phyloP scores from a whole-genome alignment of 2,113 vertebrate species.

The Paraplagusia blochii region DNA sequence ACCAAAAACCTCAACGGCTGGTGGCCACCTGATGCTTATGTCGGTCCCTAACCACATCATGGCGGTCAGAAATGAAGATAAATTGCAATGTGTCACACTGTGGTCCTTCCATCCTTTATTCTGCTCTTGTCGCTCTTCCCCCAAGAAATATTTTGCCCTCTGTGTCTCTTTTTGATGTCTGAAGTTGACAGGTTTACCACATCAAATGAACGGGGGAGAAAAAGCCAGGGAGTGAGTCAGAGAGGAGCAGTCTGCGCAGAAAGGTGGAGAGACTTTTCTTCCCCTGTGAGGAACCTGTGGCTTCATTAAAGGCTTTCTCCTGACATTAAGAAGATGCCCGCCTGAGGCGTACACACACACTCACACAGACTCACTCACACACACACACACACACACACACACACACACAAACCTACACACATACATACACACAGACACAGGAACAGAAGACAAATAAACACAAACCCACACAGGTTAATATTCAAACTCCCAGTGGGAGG shows the following conservation, averaged over 20 bases:
- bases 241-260: neutral
- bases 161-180: slow-evolving; percentile 24
- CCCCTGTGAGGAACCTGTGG: slow-evolving; percentile 29
- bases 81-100: slow-evolving; percentile 48
- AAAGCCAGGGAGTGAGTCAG: neutral
- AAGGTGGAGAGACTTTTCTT: neutral
- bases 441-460: too few relatives aligned
- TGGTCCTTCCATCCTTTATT: neutral
- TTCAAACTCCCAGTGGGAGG: neutral
- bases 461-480: too few relatives aligned
- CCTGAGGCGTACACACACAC: neutral
- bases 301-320: slow-evolving; percentile 33
- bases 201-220: slow-evolving; percentile 11
- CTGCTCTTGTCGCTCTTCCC: neutral
- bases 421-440: too few relatives aligned
- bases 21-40: too few relatives aligned
- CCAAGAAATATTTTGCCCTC: slow-evolving; percentile 37
- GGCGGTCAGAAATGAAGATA: slow-evolving; percentile 40
- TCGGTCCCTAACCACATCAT: too few relatives aligned
- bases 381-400: neutral
- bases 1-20: neutral
- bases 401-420: too few relatives aligned
- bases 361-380: neutral
- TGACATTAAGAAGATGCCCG: slow-evolving; percentile 12
- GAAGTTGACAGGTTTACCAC: slow-evolving; percentile 44